These are phyloP conservation scores for Periplaneta americana DNA, from an alignment of 1,140 invertebrate species.

Conservation along the genomic window DNA sequence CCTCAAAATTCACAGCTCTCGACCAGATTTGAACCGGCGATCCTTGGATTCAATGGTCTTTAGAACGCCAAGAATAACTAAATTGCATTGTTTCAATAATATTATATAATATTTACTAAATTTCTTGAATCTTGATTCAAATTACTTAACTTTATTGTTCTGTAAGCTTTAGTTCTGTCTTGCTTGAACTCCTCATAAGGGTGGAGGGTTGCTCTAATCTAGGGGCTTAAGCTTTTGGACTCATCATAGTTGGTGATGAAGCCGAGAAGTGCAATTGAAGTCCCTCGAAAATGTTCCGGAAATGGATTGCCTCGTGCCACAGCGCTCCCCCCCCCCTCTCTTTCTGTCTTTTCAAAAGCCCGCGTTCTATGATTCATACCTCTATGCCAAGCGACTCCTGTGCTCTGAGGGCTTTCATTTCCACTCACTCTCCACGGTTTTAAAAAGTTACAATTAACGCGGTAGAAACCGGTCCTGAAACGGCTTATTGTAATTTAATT, in stretches of 20 bases:
- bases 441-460: neutral
- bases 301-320: neutral
- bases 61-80: too few relatives aligned
- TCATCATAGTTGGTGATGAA: slow-evolving; percentile 1
- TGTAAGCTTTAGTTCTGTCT: neutral
- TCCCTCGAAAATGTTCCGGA: slow-evolving; percentile 5
- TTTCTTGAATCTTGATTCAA: too few relatives aligned
- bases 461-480: neutral
- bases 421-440: neutral
- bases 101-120: too few relatives aligned
- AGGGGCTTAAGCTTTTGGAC: neutral
- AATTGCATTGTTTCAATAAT: too few relatives aligned
- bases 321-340: neutral
- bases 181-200: neutral
- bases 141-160: too few relatives aligned
- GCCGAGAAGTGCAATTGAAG: slow-evolving; percentile 6
- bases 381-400: neutral
- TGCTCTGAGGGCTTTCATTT: neutral
- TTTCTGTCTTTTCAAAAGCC: neutral
- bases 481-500: neutral
- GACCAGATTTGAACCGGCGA: too few relatives aligned
- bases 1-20: too few relatives aligned
- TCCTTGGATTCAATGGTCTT: too few relatives aligned
- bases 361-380: neutral
- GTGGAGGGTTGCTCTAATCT: neutral